phyloP scores from a whole-genome alignment of 1,140 invertebrate species.

The Aleiodes sp. region DNA sequence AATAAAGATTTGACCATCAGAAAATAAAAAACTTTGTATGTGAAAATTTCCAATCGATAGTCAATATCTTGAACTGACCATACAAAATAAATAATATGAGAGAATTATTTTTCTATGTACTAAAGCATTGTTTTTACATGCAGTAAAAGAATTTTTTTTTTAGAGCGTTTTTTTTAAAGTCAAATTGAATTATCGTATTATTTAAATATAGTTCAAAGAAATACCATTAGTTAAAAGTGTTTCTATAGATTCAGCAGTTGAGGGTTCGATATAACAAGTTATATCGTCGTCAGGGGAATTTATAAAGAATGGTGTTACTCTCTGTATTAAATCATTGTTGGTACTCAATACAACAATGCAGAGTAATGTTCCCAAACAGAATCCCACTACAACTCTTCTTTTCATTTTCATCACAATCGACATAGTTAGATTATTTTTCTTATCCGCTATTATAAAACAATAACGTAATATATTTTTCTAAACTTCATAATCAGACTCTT shows the following conservation, averaged over 20 bases:
- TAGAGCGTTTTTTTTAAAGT: neutral
- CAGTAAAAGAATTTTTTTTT: no score
- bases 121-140: no score
- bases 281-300: slow-evolving; percentile 42
- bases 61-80: no score
- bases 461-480: no score
- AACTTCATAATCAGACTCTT: no score
- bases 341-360: slow-evolving; percentile 45
- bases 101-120: no score
- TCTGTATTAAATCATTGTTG: slow-evolving; percentile 43
- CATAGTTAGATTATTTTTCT: no score
- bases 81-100: no score
- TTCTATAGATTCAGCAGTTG: slow-evolving; percentile 36
- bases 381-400: slow-evolving; percentile 42
- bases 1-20: neutral
- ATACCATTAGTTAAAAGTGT: neutral
- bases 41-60: neutral
- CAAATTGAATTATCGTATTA: neutral
- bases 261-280: slow-evolving; percentile 49
- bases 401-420: slow-evolving; percentile 40
- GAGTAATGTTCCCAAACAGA: slow-evolving; percentile 38
- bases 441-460: no score
- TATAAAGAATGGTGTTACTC: slow-evolving; percentile 38
- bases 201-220: neutral
- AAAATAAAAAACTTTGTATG: neutral